Evolutionary conservation across 2,888 invertebrate genomes (phyloP).

Genomic region (Drosophila atroscutellata): DNA sequence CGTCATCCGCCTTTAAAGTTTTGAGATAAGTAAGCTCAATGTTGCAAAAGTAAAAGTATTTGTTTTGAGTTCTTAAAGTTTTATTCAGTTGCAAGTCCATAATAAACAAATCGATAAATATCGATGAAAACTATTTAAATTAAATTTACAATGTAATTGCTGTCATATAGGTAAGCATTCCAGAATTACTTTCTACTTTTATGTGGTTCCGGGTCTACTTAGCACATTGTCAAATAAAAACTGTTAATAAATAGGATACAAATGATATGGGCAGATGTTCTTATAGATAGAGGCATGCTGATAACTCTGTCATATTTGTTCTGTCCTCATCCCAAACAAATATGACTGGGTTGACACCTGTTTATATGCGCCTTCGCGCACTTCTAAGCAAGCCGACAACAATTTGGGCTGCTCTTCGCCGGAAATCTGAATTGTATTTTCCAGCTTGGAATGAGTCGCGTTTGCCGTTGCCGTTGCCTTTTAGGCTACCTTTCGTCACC

Average conservation of each 20-base stretch:
- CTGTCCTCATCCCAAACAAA: conserved; percentile 6
- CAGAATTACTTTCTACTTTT: not conserved
- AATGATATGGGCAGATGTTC: not conserved
- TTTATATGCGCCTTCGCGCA: conserved; percentile 33
- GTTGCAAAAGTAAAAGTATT: not conserved
- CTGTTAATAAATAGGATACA: not conserved
- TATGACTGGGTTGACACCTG: conserved; percentile 40
- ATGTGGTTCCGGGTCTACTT: not conserved
- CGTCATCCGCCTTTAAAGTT: not conserved
- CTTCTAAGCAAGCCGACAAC: conserved; percentile 45
- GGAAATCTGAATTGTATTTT: conserved; percentile 1
- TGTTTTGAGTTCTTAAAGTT: not conserved
- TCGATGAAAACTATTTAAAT: no score
- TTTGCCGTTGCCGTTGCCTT: not conserved
- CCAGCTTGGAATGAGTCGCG: not conserved
- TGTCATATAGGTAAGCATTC: not conserved
- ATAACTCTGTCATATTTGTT: conserved; percentile 5
- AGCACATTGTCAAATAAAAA: not conserved
- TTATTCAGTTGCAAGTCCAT: not conserved
- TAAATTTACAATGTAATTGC: not conserved
- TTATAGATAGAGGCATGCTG: conserved; percentile 4
- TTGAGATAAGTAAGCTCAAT: not conserved
- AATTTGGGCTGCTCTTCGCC: conserved; percentile 16
- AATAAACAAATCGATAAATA: not conserved
- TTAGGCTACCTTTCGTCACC: conserved; percentile 65